phyloP scores from a whole-genome alignment of 2,888 invertebrate genomes.

The Fabriciana adippe region DNA sequence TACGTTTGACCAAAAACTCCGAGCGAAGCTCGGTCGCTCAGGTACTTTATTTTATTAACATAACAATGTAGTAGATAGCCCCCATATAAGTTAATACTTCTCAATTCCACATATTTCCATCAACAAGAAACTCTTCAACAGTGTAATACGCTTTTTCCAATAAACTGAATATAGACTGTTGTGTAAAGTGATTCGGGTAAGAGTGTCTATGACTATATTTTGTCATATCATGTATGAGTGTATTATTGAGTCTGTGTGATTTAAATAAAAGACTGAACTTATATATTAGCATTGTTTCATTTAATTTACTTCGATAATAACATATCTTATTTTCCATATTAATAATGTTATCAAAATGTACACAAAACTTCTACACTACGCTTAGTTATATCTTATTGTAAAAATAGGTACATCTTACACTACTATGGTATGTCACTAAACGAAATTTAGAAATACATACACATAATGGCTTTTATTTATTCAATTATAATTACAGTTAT shows the following conservation, averaged over 20 bases:
- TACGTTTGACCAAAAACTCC: too few relatives aligned
- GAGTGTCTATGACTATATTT: too few relatives aligned
- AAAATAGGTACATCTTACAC: conserved; percentile 70
- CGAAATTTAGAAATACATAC: conserved; percentile 45
- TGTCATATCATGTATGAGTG: too few relatives aligned
- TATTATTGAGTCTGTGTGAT: conserved; percentile 13
- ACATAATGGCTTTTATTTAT: conserved; percentile 44
- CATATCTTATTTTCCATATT: conserved; percentile 58
- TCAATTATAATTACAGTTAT: conserved; percentile 32
- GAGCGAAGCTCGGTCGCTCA: too few relatives aligned
- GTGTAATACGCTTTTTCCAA: too few relatives aligned
- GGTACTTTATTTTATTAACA: too few relatives aligned
- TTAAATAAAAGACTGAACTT: conserved; percentile 69
- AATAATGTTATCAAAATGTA: conserved; percentile 74
- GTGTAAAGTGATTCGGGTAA: too few relatives aligned
- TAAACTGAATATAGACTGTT: too few relatives aligned
- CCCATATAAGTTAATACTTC: too few relatives aligned
- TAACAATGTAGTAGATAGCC: too few relatives aligned
- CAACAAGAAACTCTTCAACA: too few relatives aligned
- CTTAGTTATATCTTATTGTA: conserved; percentile 69
- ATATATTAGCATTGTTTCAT: conserved; percentile 61
- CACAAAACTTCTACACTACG: conserved; percentile 67
- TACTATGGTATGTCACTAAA: conserved; percentile 54
- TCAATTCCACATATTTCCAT: too few relatives aligned
- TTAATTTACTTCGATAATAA: conserved; percentile 70